Evolutionary conservation across 2,888 invertebrate genomes (phyloP).

Genomic region (Pyrrhosoma nymphula): DNA sequence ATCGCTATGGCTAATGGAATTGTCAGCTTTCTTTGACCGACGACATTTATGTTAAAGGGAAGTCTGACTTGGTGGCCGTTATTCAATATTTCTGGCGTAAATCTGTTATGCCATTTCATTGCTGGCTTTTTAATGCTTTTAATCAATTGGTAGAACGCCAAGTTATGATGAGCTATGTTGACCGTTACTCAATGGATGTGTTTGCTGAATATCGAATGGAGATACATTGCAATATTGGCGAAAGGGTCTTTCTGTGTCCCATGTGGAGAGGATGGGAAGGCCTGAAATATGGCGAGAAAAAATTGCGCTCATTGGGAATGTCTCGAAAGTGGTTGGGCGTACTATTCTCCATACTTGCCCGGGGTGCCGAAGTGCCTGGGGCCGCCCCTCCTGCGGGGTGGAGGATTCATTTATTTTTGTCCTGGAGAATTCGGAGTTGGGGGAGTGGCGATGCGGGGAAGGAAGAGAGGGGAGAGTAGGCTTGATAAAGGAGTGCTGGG

Average conservation of each 20-base stretch:
- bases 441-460: neutral
- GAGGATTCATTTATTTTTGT: constrained; percentile 5
- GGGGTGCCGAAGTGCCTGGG: neutral
- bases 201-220: too few relatives aligned
- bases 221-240: neutral
- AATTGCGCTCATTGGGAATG: neutral
- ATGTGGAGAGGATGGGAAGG: neutral
- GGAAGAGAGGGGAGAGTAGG: neutral
- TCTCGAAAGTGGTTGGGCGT: neutral
- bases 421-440: neutral
- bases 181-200: too few relatives aligned
- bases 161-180: too few relatives aligned
- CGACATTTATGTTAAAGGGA: too few relatives aligned
- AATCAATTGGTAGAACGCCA: too few relatives aligned
- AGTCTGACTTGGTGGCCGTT: too few relatives aligned
- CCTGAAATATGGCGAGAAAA: neutral
- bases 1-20: too few relatives aligned
- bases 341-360: neutral
- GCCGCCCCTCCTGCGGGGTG: neutral
- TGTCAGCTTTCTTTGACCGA: too few relatives aligned
- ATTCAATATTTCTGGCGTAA: too few relatives aligned
- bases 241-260: neutral
- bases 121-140: too few relatives aligned
- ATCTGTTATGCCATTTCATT: too few relatives aligned
- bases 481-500: neutral